Evolutionary conservation across 2,888 invertebrate genomes (phyloP), one percentile per base, ranked within the genome.

Genomic region (Rhimphoctona megacephalus): DNA sequence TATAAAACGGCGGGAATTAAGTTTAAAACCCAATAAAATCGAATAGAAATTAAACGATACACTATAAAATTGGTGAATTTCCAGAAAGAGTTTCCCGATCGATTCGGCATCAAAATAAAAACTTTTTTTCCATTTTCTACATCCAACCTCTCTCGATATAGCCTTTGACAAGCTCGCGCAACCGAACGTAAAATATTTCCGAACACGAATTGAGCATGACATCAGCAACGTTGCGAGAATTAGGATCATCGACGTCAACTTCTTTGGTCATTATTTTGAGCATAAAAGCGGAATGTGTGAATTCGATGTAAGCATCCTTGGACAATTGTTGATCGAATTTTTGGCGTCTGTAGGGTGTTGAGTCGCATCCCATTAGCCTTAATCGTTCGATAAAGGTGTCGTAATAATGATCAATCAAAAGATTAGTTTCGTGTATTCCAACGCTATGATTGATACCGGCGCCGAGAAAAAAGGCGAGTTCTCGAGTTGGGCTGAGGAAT

Each of bases 401-500:
- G 88, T 96, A 95, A 90, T 96, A 96, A 0, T 95, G 89, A 86
- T 94, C 92, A 0, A 96, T 90, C n/a, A 96, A 93, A 11, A 95
- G 94, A 5, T 96, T 94, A 76, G 94, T 93, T 85, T 95, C 93
- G n/a, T 94, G 88, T 1, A 94, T 94, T 7, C 95, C 90, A 0
- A 95, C 93, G 0, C 91, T 89, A 11, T 94, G 92, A 1, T 94
- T 93, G 2, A 96, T 94, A 87, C 96, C 96, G 0, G 95, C 95
- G 52, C 95, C 95, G 9, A 96, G 84, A 76, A 96, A 95, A 87
- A 96, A 96, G 0, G 95, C 90, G 19, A 96, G 89, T 90, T 96
- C 96, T 33, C 95, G 94, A 0, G 94, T 89, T 5, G 95, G 93
- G 6, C 95, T 95, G 54, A 95, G 94, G 83, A 95, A 95, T 19